Percentiles rank a stretch among this genome's conserved stretches.
Conservation (phyloP, 2,797 vertebrate genomes). For the Buphagus erythrorhynchus region DNA sequence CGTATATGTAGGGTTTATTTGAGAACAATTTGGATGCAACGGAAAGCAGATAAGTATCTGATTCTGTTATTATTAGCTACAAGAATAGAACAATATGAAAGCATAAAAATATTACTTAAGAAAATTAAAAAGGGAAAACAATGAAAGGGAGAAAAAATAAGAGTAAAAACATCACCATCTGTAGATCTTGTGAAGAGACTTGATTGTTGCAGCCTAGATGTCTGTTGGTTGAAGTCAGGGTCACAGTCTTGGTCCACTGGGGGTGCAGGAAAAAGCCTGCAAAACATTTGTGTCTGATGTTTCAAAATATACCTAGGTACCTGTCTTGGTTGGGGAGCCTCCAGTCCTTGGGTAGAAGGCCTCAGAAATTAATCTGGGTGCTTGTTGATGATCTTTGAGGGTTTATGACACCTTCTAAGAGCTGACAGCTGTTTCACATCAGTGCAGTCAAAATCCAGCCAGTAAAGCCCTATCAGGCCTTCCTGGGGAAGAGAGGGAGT, state of each 20-base stretch:
- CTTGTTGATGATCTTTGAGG: neutral
- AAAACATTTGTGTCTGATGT: neutral
- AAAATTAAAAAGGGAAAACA: neutral
- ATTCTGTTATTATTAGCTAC: neutral
- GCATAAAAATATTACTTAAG: neutral
- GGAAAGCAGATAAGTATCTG: neutral
- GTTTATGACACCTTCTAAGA: neutral
- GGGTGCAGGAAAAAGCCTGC: neutral
- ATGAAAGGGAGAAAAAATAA: neutral
- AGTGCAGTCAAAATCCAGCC: rapidly evolving
- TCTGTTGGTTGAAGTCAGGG: rapidly evolving
- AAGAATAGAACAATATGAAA: neutral
- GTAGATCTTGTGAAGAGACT: neutral
- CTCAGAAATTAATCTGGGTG: neutral
- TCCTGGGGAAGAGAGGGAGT: neutral
- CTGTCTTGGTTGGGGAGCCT: neutral
- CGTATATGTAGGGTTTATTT: neutral
- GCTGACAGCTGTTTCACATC: neutral
- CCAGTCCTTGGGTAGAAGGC: neutral
- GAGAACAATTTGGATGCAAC: neutral
- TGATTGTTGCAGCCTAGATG: neutral
- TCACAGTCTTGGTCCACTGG: neutral
- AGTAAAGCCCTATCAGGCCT: neutral
- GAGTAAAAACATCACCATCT: neutral
- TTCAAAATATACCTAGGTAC: neutral